Base-by-base conservation (phyloP, 1,140 invertebrate species). In the Kradibia gibbosae region DNA sequence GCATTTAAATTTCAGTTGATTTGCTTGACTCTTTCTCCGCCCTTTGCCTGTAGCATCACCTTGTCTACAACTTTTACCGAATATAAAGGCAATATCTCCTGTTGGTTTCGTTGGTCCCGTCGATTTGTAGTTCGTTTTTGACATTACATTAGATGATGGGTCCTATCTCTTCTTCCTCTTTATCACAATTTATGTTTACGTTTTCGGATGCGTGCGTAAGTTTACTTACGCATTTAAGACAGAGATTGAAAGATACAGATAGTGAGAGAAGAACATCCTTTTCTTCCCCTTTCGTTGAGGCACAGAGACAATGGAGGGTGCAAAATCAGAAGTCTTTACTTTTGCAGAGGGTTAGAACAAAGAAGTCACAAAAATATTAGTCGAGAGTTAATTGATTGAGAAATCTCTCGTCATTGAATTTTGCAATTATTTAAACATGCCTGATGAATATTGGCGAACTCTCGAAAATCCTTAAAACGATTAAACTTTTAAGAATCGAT, bases 1-100 rank as follows among this genome's bases (percentile, higher is more conserved):
- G 80, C 80, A 83, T 83, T 83, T 83, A 81, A 83, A 83, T 83
- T 83, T 39, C 48, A 72, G 25, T 39, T 4, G 39, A 17, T 25
- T 62, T 62, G 48, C 60, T 4, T 22, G 28, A 42, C 60, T 1
- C 60, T 78, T 78, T 78, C 60, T 28, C 78, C 67, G 67, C 78
- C 70, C 45, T 74, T 73, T 74, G 57, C 55, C 70, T 80, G 78
- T 65, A 39, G 50, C 25, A 8, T 5, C 50, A 22, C 10, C 0
- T 70, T 45, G 39, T 31, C 70, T 50, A 11, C 11, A 13, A 72
- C 15, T 74, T 34, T n/a, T 42, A 11, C 22, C 76, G 48, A 34
- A 67, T 20, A 57, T 65, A 77, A 71, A 75, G 74, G 57, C 57
- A 82, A 36, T 48, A 71, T 75, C 48, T 71, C 50, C 67, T 4